Base-by-base conservation (phyloP, 2,797 vertebrate genomes). In the Tragelaphus eurycerus region DNA sequence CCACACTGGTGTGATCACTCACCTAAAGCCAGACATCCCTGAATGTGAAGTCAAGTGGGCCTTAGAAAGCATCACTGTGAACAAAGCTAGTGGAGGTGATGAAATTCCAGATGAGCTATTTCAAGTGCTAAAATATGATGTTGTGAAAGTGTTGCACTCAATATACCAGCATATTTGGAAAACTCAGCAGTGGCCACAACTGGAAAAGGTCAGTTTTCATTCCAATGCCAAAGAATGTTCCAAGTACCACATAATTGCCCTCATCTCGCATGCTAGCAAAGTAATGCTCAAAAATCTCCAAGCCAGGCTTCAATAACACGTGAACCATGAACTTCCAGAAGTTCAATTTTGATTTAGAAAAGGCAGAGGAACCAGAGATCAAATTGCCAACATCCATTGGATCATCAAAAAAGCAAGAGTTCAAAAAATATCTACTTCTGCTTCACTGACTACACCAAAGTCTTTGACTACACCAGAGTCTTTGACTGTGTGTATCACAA, bases 241-340 rank as follows among this genome's bases (percentile, higher is more conserved):
- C 21, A 38, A 71, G 19, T 71, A 19, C 4, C 19, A 38, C n/a
- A 38, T 10, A 71, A 23, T 12, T 23, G 17, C 64, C 23, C 4
- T 71, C 19, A 71, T 38, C 64, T 71, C 10, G 0, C 64, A 38
- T 12, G 64, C 19, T 38, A 38, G 11, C 25, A 71, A 71, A 38
- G 19, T 38, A 71, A 38, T 38, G 10, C 19, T 71, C 64, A 71
- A 38, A 71, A 71, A 38, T 71, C 19, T 12, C 64, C 19, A 67
- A 38, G n/a, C 1, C n/a, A 23, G 64, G 64, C 64, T 71, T 38
- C 64, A 38, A 71, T 2, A 23, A 21, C 34, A 67, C 0, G 0
- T 71, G 10, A 71, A 71, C 64, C 1, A 1, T 38, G 34, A 71
- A 38, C 4, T 23, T 71, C 19, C n/a, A 71, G 34, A 38, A 38